phyloP scores from a whole-genome alignment of 2,888 invertebrate species.

The Byasa hedistus region DNA sequence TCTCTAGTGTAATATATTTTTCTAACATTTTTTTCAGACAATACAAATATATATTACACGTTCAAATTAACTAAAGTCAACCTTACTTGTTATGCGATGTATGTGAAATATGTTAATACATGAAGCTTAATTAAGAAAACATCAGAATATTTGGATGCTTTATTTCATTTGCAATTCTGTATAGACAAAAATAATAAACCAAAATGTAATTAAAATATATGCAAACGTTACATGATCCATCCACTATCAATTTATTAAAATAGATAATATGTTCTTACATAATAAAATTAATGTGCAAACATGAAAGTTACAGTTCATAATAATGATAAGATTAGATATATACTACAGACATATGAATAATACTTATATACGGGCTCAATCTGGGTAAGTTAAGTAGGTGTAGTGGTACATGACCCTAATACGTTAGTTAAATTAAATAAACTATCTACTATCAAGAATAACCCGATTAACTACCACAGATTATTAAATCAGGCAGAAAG shows the following conservation, averaged over 20 bases:
- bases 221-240: neutral
- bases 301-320: neutral
- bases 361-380: neutral
- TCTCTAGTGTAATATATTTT: neutral
- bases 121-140: no score
- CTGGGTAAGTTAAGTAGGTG: constrained; percentile 1
- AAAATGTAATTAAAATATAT: neutral
- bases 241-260: neutral
- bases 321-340: neutral
- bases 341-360: constrained; percentile 1
- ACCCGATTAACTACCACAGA: constrained; percentile 11
- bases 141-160: no score
- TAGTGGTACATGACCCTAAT: constrained; percentile 18
- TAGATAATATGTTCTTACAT: neutral
- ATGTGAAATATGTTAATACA: neutral
- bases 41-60: no score
- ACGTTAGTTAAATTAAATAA: constrained; percentile 26
- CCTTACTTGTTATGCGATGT: neutral
- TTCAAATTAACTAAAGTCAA: no score
- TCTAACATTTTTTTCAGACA: no score
- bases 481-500: constrained; percentile 14
- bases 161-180: no score
- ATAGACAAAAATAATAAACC: neutral
- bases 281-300: neutral
- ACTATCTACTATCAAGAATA: constrained; percentile 14